Percentiles rank a stretch among this genome's conserved stretches.
These are phyloP conservation scores for Actinia equina DNA, from an alignment of 64 coral and sea anemone genomes.

Conservation along the genomic window DNA sequence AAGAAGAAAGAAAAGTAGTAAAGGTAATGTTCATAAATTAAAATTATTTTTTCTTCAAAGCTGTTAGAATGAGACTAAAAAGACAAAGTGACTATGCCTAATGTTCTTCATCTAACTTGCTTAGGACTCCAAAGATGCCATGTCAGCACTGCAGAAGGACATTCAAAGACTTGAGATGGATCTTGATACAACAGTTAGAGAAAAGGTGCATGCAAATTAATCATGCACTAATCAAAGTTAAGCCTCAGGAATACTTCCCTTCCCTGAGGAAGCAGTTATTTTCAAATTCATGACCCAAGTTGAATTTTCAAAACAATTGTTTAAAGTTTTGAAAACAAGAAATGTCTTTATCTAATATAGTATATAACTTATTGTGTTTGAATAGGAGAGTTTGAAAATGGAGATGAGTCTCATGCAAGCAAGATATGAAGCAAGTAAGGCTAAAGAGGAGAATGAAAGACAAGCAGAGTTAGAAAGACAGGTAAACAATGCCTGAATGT, in stretches of 20 bases:
- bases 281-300: too few relatives aligned
- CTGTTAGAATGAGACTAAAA: too few relatives aligned
- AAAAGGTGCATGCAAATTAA: constrained; percentile 47
- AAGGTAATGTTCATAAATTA: not conserved
- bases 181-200: constrained; percentile 62
- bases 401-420: constrained; percentile 86
- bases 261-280: too few relatives aligned
- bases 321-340: too few relatives aligned
- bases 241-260: too few relatives aligned
- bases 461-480: constrained; percentile 81
- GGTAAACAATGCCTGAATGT: constrained; percentile 10
- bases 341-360: too few relatives aligned
- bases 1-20: constrained; percentile 32
- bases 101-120: not conserved
- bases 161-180: constrained; percentile 82
- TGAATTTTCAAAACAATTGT: too few relatives aligned
- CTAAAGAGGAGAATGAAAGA: constrained; percentile 80
- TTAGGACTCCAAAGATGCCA: constrained; percentile 55
- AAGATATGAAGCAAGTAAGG: constrained; percentile 77
- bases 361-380: not conserved
- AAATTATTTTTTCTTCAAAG: too few relatives aligned
- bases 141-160: constrained; percentile 65
- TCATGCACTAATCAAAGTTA: not conserved
- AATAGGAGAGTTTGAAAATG: constrained; percentile 87
- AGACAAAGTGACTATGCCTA: not conserved